These are phyloP conservation scores for Xerus inauris DNA, from an alignment of 2,113 vertebrate species.

Conservation along the genomic window DNA sequence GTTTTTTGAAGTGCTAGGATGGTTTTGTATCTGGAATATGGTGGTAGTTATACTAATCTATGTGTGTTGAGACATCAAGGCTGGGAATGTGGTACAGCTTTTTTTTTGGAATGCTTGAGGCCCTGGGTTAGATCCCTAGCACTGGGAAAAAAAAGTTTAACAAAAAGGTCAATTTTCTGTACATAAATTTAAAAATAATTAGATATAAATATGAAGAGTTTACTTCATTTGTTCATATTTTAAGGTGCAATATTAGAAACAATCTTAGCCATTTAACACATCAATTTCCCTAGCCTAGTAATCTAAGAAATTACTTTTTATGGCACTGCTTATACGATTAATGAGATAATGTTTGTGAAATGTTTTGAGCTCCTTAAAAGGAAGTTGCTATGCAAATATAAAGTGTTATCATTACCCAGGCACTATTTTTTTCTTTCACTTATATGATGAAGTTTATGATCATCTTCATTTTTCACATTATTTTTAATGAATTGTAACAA, in stretches of 20 bases:
- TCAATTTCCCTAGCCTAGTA: conserved; percentile 43
- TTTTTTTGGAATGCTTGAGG: no score
- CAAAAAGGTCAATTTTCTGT: neutral
- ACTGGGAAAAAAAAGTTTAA: neutral
- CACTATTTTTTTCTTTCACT: conserved; percentile 58
- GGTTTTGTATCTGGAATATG: neutral
- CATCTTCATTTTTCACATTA: conserved; percentile 75
- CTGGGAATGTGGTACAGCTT: no score
- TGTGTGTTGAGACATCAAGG: neutral
- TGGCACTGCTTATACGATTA: conserved; percentile 61
- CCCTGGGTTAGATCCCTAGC: no score
- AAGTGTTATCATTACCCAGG: conserved; percentile 64
- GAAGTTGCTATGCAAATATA: conserved; percentile 69
- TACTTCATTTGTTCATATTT: conserved; percentile 11
- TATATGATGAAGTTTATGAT: conserved; percentile 71
- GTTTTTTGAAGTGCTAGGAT: neutral
- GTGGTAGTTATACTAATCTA: neutral
- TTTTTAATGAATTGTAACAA: conserved; percentile 80
- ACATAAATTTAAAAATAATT: conserved; percentile 1
- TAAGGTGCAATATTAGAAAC: neutral
- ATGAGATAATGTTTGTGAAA: conserved; percentile 77
- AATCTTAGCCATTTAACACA: conserved; percentile 35
- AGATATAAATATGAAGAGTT: neutral
- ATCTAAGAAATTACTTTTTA: conserved; percentile 55
- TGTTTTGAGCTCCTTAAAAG: conserved; percentile 79